These are phyloP conservation scores for Cettia cetti DNA, from an alignment of 2,113 vertebrate species.

Conservation along the genomic window DNA sequence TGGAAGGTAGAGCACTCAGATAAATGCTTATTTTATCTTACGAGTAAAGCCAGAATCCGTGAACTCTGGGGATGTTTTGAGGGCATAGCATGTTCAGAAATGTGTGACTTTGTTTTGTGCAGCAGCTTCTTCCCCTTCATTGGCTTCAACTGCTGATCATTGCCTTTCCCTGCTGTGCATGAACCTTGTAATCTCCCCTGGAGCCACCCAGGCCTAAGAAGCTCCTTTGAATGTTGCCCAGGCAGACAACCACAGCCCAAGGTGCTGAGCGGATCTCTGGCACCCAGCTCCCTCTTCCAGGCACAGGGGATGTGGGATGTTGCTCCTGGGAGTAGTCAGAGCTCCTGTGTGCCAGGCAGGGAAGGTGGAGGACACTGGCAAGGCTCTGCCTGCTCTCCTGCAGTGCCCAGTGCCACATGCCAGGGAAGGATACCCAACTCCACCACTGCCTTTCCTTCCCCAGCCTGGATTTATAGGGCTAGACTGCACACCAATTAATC, in stretches of 20 bases:
- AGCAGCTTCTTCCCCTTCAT: neutral
- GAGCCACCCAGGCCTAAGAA: neutral
- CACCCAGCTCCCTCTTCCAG: neutral
- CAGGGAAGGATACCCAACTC: neutral
- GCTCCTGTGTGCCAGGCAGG: neutral
- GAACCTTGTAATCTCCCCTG: neutral
- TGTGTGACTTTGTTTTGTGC: neutral
- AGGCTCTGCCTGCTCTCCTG: neutral
- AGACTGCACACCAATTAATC: accelerated
- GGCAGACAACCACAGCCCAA: neutral
- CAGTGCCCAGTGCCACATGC: neutral
- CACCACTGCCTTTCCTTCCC: neutral
- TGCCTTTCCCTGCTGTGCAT: neutral
- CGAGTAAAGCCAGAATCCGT: neutral
- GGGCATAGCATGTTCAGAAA: neutral
- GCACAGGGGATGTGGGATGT: accelerated
- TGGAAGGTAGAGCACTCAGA: neutral
- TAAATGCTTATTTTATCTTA: neutral
- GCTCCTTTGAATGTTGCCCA: neutral
- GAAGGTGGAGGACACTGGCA: neutral
- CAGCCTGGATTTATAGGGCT: neutral
- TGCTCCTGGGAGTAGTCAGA: accelerated
- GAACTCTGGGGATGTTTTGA: neutral
- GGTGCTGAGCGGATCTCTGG: neutral
- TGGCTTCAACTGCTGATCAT: neutral